Base-by-base conservation (phyloP, 2,888 invertebrate genomes). In the Axea sp. region DNA sequence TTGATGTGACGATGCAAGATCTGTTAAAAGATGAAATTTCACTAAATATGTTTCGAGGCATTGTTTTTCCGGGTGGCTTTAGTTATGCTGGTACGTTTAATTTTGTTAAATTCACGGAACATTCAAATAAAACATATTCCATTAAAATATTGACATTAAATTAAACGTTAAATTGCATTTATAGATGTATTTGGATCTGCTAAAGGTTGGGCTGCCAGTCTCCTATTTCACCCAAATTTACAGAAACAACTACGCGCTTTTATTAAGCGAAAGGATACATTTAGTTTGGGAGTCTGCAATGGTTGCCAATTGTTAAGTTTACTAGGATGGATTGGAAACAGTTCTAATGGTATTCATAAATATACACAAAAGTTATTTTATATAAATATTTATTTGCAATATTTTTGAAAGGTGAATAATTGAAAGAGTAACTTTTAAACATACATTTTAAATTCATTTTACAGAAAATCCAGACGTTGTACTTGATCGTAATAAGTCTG, bases 51-150 rank as follows among this genome's bases (percentile, higher is more conserved):
- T 98, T 98, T 89, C 91, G 93, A 77, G 98, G 99, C 0, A 84
- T 99, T 7, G 92, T 97, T 41, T 99, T 99, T 87, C 98, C 98
- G 0, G 99, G 97, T 35, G 99, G 99, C n/a, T 99, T 99, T 88
- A 98, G 98, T 88, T 99, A 98, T 88, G 98, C 97, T 33, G 97
- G 97, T 94, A 28, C 11, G 62, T 62, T 22, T 11, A 19, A 9
- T 31, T 12, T 47, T 17, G n/a, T 7, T 7, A 8, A 19, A 17
- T 19, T 39, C 19, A 87, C 82, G 73, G 1, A 17, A 35, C n/a
- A n/a, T n/a, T n/a, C n/a, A n/a, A n/a, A n/a, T n/a, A n/a, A n/a
- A n/a, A n/a, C n/a, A n/a, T n/a, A n/a, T n/a, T n/a, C n/a, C n/a
- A n/a, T n/a, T n/a, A n/a, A n/a, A n/a, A n/a, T n/a, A n/a, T n/a